Evolutionary conservation across 2,113 vertebrate genomes (phyloP), one percentile per base, ranked within the genome.

Genomic region (Neodon shergylaensis): DNA sequence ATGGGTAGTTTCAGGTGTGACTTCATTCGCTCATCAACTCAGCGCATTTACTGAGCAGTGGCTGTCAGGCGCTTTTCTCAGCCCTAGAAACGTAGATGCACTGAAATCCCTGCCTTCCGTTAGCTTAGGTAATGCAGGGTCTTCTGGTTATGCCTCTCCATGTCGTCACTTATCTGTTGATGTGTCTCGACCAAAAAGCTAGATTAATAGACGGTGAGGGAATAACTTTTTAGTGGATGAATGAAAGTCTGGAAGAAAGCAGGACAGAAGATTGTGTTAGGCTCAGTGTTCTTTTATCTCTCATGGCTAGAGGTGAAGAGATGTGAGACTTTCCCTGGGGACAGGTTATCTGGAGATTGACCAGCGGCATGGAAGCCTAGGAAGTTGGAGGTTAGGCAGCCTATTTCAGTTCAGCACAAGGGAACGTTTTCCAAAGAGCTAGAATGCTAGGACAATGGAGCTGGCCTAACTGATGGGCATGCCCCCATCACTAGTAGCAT

Each of bases 21-120:
- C 47, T 93, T 92, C 61, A 72, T 47, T 95, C 28, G 33, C 21
- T 81, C 58, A 39, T 36, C 88, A 85, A 65, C 33, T 88, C 88
- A 65, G 4, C 49, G 52, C 70, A 63, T 90, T 85, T 92, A 76
- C 22, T 33, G 61, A 88, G 49, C 44, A 52, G 5, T 22, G 0
- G 42, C 22, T 93, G 54, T 82, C 81, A 31, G 76, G 42, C 31
- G 17, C 47, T 13, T 42, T 88, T 70, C 42, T 92, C 70, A 76
- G 72, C 74, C 79, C 68, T 83, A 24, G 11, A 66, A 39, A 58
- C 90, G 61, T 68, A 13, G 94, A 89, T 6, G 72, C 14, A 84
- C 19, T 7, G 49, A 54, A 81, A 84, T 54, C 85, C 44, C 26
- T 49, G 44, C 28, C 24, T 28, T 77, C 31, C 0, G 11, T 77